Conservation (phyloP, 2,888 invertebrate species). For the Eupithecia pulchellata region DNA sequence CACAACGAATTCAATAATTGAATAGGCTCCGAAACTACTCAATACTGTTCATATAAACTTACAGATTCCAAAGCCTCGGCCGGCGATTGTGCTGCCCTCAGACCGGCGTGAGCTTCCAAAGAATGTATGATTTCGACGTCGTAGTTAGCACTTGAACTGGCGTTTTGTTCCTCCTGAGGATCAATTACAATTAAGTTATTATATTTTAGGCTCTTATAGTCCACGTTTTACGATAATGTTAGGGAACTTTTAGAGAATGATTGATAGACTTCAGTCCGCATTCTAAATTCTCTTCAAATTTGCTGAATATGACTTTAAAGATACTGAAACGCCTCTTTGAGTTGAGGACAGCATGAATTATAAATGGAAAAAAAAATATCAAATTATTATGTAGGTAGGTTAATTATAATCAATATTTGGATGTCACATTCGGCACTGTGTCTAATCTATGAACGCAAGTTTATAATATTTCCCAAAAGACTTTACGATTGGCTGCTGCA, state of each 20-base stretch:
- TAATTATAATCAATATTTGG: no score
- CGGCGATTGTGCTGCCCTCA: constrained; percentile 86
- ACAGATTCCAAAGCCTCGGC: constrained; percentile 77
- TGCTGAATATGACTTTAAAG: background rate
- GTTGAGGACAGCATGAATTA: background rate
- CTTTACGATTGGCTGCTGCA: no score
- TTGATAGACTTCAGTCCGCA: background rate
- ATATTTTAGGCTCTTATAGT: background rate
- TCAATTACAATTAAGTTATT: background rate
- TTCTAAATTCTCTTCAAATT: background rate
- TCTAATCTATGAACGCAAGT: no score
- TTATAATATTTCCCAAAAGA: no score
- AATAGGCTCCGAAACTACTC: no score
- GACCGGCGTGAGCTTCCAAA: constrained; percentile 92
- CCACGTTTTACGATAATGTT: background rate
- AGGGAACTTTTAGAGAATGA: background rate
- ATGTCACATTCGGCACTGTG: no score
- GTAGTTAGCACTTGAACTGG: constrained; percentile 98
- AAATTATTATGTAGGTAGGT: no score
- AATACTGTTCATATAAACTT: constrained; percentile 41
- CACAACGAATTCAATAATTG: no score
- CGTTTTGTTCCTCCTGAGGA: constrained; percentile 95
- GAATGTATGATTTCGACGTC: constrained; percentile 99
- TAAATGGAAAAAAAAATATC: no score
- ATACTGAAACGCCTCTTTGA: background rate